These are phyloP conservation scores for Sceliomorpha sp. DNA, from an alignment of 2,888 invertebrate species.

Conservation along the genomic window DNA sequence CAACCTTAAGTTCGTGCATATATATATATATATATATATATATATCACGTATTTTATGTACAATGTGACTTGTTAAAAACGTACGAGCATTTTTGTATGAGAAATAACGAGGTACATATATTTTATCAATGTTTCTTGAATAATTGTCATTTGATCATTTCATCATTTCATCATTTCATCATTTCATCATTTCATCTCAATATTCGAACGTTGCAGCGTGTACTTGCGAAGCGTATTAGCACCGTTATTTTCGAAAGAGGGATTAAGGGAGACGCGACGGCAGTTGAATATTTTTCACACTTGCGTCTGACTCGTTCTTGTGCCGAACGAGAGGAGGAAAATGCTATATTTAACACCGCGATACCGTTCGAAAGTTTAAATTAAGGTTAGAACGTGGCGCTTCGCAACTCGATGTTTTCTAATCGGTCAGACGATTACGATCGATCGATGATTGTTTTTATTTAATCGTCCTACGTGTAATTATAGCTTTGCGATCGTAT, in stretches of 20 bases:
- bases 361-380: conserved; percentile 44
- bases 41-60: too few species aligned
- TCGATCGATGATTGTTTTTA: conserved; percentile 18
- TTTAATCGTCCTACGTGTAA: conserved; percentile 34
- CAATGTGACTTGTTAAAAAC: too few species aligned
- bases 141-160: too few species aligned
- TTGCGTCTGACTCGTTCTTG: conserved; percentile 6
- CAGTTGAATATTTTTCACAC: conserved; percentile 17
- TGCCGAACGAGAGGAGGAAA: conserved; percentile 21
- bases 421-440: conserved; percentile 35
- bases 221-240: too few species aligned
- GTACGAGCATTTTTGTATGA: too few species aligned
- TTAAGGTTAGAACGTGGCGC: conserved; percentile 34
- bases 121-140: too few species aligned
- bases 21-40: too few species aligned
- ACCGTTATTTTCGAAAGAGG: background rate
- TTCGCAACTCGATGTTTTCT: conserved; percentile 42
- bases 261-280: background rate
- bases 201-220: too few species aligned
- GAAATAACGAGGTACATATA: too few species aligned
- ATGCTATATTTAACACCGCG: conserved; percentile 41
- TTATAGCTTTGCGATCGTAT: conserved; percentile 44
- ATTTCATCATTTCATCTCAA: too few species aligned
- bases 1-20: too few species aligned
- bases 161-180: too few species aligned